These are phyloP conservation scores for Rhopalosiphum nymphaeae DNA, from an alignment of 2,888 invertebrate genomes.

Conservation along the genomic window DNA sequence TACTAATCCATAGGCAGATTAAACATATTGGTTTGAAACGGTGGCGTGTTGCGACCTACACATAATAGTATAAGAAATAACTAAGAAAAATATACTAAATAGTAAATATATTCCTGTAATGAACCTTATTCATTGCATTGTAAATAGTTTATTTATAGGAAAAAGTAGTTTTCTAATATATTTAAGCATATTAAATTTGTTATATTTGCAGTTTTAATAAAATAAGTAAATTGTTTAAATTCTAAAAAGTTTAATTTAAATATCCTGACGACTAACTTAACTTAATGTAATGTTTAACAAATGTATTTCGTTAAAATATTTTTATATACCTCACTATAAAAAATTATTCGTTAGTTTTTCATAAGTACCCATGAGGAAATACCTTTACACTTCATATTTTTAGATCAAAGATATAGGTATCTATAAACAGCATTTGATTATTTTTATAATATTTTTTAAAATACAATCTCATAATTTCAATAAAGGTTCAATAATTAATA, in stretches of 20 bases:
- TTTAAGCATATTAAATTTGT: neutral
- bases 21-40: slow-evolving; percentile 21
- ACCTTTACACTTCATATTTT: neutral
- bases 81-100: neutral
- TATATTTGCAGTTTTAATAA: neutral
- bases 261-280: neutral
- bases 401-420: neutral
- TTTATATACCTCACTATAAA: neutral
- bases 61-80: neutral
- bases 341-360: neutral
- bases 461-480: neutral
- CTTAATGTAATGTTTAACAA: neutral
- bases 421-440: neutral
- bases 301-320: neutral
- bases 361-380: neutral
- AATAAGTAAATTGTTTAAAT: neutral
- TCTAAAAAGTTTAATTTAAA: neutral
- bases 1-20: slow-evolving; percentile 45
- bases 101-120: neutral
- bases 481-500: neutral
- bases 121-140: neutral
- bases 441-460: neutral
- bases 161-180: neutral
- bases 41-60: neutral
- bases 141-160: neutral